These are phyloP conservation scores for Petrocephalus zakoni DNA, from an alignment of 2,113 vertebrate species.

Conservation along the genomic window DNA sequence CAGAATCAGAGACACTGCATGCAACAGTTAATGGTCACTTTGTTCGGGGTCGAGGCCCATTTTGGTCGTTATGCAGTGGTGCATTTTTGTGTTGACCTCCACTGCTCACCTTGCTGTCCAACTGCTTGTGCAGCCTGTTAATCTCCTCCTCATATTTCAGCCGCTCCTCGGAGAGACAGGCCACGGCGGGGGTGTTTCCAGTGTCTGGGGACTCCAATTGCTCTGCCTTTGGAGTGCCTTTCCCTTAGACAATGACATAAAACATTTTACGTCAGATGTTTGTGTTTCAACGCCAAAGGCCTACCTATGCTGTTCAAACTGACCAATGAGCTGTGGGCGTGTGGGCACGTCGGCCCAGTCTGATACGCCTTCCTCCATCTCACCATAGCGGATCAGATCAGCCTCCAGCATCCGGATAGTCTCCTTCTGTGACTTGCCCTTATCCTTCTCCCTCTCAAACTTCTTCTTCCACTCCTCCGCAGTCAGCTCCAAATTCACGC, in stretches of 20 bases:
- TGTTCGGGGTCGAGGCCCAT: background rate
- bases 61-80: background rate
- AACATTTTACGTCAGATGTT: background rate
- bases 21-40: background rate
- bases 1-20: background rate
- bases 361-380: slow-evolving; percentile 24
- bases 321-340: background rate
- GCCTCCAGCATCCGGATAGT: slow-evolving; percentile 71
- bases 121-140: slow-evolving; percentile 85
- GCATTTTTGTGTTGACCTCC: background rate
- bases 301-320: background rate
- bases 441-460: slow-evolving; percentile 89
- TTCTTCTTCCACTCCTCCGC: slow-evolving; percentile 94
- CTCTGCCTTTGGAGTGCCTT: slow-evolving; percentile 78
- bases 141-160: slow-evolving; percentile 94
- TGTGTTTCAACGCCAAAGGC: background rate
- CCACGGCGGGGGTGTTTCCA: slow-evolving; percentile 80
- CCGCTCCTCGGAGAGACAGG: slow-evolving; percentile 83
- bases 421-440: slow-evolving; percentile 77
- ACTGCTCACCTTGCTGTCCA: slow-evolving; percentile 81
- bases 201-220: slow-evolving; percentile 73
- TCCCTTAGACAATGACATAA: too few relatives aligned
- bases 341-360: background rate
- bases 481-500: slow-evolving; percentile 85
- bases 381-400: slow-evolving; percentile 77